Evolutionary conservation across 2,888 invertebrate species (phyloP), one percentile per base, ranked within the genome.

Genomic region (Lasioglossum villosulum): DNA sequence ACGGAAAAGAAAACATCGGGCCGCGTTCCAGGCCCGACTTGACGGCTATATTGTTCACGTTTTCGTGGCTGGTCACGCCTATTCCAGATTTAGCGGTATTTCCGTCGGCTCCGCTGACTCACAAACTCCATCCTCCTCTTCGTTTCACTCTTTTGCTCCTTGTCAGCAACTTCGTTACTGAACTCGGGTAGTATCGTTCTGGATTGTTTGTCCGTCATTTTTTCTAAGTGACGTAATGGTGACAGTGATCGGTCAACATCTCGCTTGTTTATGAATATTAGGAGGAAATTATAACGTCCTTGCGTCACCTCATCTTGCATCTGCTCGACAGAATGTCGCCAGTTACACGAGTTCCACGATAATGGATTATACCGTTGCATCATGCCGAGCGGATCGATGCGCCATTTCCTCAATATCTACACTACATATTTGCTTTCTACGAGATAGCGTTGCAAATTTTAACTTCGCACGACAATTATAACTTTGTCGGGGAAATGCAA

Each of bases 81-180:
- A 48, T 74, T 78, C 77, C 82, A 48, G 19, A 82, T 77, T 84
- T 84, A 84, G 84, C 74, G 59, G 39, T 27, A 63, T 82, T 82
- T 82, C 23, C 27, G 82, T 82, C 77, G 59, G 6, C 59, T 30
- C 19, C 16, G 16, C 45, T 83, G 83, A 83, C 66, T 83, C 83
- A 83, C 59, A 2, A 8, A 16, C 39, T 1, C 8, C 42, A 3
- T 70, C 68, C 16, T 8, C 14, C 27, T 56, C 27, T 48, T 12
- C 48, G 37, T 14, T 19, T 2, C 30, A 10, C 2, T 8, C 23
- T 66, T 66, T 34, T 19, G 2, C 66, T 23, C 19, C 3, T 0
- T 16, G 10, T 63, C 30, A 16, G 30, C 30, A 16, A 1, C 10
- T 10, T n/a, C 52, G 52, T 52, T 52, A 23, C 52, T 23, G 8